A percentile compares a stretch with the other conserved stretches of the same genome.
phyloP scores from a whole-genome alignment of 2,113 vertebrate genomes.

The Passer montanus region DNA sequence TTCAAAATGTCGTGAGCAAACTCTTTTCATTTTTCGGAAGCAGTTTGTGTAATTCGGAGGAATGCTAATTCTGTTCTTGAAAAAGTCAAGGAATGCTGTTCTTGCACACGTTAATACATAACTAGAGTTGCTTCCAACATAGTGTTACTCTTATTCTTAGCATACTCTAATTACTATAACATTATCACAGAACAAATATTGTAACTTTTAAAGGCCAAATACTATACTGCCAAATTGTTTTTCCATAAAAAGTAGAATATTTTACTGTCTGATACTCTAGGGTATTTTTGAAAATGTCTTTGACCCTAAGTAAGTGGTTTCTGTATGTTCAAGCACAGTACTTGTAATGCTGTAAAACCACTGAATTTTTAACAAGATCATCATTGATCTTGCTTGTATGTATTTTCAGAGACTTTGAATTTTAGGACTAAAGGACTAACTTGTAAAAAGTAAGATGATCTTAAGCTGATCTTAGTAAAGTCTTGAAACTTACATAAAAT shows the following conservation, averaged over 20 bases:
- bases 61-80: not conserved
- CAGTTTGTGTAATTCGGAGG: not conserved
- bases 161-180: not conserved
- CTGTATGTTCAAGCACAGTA: not conserved
- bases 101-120: not conserved
- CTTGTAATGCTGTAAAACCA: not conserved
- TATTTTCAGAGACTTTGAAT: not conserved
- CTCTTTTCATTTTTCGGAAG: not conserved
- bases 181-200: not conserved
- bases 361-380: not conserved
- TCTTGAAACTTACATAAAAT: not conserved
- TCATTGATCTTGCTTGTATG: not conserved
- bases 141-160: not conserved
- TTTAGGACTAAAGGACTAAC: not conserved
- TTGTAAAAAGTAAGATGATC: not conserved
- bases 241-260: not conserved
- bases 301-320: not conserved
- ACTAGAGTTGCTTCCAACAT: not conserved
- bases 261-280: not conserved
- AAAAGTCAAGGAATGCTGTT: not conserved
- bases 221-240: not conserved
- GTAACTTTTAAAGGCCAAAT: not conserved
- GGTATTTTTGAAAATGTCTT: not conserved
- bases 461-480: not conserved
- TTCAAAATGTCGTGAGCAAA: not conserved